Evolutionary conservation across 1,140 invertebrate genomes (phyloP).

Genomic region (Bombus huntii): DNA sequence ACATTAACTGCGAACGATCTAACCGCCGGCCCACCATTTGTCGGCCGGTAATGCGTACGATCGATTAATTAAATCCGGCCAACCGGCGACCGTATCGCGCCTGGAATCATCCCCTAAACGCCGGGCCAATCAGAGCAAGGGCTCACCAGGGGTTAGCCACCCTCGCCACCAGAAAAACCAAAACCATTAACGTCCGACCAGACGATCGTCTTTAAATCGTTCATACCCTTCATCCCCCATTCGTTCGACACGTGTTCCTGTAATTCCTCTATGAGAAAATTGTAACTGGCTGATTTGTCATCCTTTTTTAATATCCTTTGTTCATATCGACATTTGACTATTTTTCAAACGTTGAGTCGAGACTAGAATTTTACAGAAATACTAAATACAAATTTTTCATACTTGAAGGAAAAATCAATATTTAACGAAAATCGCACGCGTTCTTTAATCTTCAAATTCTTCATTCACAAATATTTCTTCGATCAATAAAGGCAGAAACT

Average conservation of each 20-base stretch:
- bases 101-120: conserved; percentile 70
- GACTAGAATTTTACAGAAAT: no score
- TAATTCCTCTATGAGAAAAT: not conserved
- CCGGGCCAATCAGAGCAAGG: conserved; percentile 63
- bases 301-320: no score
- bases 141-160: conserved; percentile 44
- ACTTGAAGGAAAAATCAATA: no score
- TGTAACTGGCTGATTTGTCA: not conserved
- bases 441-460: no score
- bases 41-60: conserved; percentile 67
- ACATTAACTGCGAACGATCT: conserved; percentile 62
- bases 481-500: no score
- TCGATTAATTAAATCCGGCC: conserved; percentile 72
- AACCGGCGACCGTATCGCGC: conserved; percentile 65
- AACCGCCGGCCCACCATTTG: conserved; percentile 66
- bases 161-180: conserved; percentile 36
- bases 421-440: no score
- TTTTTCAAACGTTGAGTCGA: no score
- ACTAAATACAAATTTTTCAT: no score
- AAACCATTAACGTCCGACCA: conserved; percentile 47
- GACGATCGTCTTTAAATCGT: conserved; percentile 46
- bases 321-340: no score
- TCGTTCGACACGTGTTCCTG: not conserved
- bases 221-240: not conserved
- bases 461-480: no score